These are phyloP conservation scores for Euphydryas editha DNA, from an alignment of 2,888 invertebrate species.

Conservation along the genomic window DNA sequence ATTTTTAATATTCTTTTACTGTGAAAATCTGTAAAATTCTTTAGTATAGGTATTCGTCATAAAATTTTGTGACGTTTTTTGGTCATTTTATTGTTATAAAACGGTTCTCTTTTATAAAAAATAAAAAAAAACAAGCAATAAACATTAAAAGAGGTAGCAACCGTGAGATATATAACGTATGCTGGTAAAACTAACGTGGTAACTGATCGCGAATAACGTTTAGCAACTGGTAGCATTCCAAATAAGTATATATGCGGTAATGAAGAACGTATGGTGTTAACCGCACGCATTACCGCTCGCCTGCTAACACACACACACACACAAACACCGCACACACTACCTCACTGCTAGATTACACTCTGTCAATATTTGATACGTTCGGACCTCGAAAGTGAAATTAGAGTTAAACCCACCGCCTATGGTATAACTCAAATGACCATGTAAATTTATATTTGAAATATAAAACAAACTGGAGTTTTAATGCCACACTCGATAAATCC, in stretches of 20 bases:
- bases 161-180: conserved; percentile 43
- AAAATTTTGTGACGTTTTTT: no score
- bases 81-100: neutral
- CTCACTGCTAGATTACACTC: conserved; percentile 73
- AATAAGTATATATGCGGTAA: conserved; percentile 69
- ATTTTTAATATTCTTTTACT: no score
- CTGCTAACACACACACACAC: conserved; percentile 66
- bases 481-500: neutral
- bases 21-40: no score
- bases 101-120: no score
- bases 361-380: conserved; percentile 73
- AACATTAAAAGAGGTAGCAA: conserved; percentile 28
- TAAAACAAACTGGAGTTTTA: conserved; percentile 30
- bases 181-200: conserved; percentile 45
- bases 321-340: conserved; percentile 50
- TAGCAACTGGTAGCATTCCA: conserved; percentile 60
- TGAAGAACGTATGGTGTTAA: conserved; percentile 73
- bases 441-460: conserved; percentile 40
- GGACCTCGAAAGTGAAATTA: conserved; percentile 43
- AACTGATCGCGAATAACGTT: conserved; percentile 70
- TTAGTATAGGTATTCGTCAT: no score
- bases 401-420: conserved; percentile 31
- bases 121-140: neutral
- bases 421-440: conserved; percentile 38
- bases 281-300: conserved; percentile 68